Percentiles rank a stretch among this genome's conserved stretches.
These are phyloP conservation scores for Calidris pugnax DNA, from an alignment of 2,113 vertebrate genomes.

Conservation along the genomic window DNA sequence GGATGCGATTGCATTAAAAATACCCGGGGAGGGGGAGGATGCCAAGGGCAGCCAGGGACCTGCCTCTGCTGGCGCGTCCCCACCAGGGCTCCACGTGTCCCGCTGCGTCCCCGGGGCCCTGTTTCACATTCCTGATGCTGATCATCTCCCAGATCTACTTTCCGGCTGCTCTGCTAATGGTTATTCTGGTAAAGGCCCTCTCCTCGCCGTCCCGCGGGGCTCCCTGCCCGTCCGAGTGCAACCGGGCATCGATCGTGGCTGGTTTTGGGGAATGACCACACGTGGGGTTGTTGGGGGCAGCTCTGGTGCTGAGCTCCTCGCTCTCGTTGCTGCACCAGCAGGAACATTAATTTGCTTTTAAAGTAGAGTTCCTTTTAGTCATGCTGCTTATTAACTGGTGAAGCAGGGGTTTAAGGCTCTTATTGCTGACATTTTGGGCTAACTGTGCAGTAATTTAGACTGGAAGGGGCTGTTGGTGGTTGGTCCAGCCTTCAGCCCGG, in stretches of 20 bases:
- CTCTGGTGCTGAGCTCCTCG: not conserved
- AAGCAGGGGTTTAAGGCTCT: not conserved
- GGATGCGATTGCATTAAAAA: constrained; percentile 56
- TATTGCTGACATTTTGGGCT: not conserved
- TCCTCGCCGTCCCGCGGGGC: fast-evolving
- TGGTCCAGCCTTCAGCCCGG: not conserved
- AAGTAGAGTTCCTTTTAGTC: not conserved
- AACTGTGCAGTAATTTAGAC: fast-evolving
- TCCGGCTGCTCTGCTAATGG: not conserved
- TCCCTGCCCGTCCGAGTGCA: not conserved
- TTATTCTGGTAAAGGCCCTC: not conserved
- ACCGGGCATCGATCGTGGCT: fast-evolving
- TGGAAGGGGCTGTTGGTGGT: not conserved
- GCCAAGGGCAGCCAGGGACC: constrained; percentile 31
- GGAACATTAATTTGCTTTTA: too few relatives aligned
- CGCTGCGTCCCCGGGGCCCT: not conserved
- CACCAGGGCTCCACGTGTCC: not conserved
- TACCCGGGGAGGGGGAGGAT: constrained; percentile 10
- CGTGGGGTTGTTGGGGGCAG: fast-evolving
- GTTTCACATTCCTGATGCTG: not conserved
- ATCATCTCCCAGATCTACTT: not conserved
- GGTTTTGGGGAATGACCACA: not conserved
- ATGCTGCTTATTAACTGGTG: not conserved
- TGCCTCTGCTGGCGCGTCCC: not conserved
- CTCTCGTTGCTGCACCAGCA: not conserved